phyloP scores from a whole-genome alignment of 2,113 vertebrate genomes.

The Naja naja region DNA sequence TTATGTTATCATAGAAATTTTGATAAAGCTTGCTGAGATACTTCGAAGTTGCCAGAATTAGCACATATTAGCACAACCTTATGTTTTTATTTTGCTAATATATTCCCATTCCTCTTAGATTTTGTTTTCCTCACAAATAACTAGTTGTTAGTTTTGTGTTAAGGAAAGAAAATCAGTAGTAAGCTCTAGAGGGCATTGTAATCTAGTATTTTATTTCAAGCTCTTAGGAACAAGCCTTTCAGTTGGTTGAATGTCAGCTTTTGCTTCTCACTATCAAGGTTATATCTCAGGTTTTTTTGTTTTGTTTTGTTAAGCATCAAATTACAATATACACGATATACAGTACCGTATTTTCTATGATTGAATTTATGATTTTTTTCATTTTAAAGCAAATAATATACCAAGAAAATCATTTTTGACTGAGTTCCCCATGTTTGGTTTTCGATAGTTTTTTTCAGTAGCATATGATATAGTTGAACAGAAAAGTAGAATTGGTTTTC shows the following conservation, averaged over 20 bases:
- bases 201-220: not conserved
- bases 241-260: not conserved
- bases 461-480: not conserved
- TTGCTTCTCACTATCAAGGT: not conserved
- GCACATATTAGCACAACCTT: not conserved
- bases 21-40: not conserved
- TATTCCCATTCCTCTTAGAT: not conserved
- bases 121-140: not conserved
- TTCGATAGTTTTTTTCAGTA: not conserved
- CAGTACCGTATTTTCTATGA: not conserved
- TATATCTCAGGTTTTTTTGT: not conserved
- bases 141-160: not conserved
- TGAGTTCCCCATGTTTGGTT: too few relatives aligned
- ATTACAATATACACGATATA: not conserved
- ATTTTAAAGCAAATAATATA: not conserved
- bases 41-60: not conserved
- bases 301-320: not conserved
- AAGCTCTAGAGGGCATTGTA: not conserved
- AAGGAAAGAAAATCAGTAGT: not conserved
- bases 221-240: not conserved
- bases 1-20: not conserved
- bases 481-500: not conserved
- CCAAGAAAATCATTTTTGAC: not conserved
- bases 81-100: not conserved
- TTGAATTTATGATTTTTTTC: not conserved